Conservation (phyloP, 2,888 invertebrate genomes). For the Agonopterix heracliana region DNA sequence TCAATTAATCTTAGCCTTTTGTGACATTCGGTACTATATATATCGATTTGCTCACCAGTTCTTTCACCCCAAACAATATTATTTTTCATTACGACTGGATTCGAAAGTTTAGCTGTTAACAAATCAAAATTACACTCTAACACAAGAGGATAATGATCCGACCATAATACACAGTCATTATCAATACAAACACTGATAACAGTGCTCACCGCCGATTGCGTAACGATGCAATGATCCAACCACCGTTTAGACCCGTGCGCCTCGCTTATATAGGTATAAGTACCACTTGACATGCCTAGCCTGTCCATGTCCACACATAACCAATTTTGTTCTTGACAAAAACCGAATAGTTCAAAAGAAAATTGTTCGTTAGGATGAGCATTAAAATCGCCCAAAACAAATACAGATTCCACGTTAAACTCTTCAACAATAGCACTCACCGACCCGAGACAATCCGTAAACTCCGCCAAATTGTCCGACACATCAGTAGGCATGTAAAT, state of each 20-base stretch:
- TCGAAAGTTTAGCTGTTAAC: no score
- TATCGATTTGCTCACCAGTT: no score
- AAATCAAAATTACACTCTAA: neutral
- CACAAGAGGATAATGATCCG: neutral
- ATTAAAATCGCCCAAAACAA: no score
- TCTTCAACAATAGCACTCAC: slow-evolving; percentile 1
- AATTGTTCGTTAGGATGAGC: no score
- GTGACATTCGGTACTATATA: no score
- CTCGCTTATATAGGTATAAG: slow-evolving; percentile 19
- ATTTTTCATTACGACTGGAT: no score
- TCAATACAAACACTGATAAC: neutral
- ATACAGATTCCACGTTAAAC: neutral
- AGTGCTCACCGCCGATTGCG: neutral
- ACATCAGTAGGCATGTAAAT: neutral
- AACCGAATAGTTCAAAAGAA: slow-evolving; percentile 12
- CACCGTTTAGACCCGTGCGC: slow-evolving; percentile 2
- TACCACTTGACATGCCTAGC: slow-evolving; percentile 4
- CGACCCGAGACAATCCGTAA: slow-evolving; percentile 2
- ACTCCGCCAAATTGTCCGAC: neutral
- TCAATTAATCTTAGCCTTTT: no score
- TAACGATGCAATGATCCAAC: slow-evolving; percentile 1
- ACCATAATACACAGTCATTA: neutral
- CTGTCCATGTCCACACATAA: slow-evolving; percentile 15
- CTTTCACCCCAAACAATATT: no score
- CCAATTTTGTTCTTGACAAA: slow-evolving; percentile 18